Evolutionary conservation across 2,888 invertebrate genomes (phyloP).

Genomic region (Dynastes tityus): DNA sequence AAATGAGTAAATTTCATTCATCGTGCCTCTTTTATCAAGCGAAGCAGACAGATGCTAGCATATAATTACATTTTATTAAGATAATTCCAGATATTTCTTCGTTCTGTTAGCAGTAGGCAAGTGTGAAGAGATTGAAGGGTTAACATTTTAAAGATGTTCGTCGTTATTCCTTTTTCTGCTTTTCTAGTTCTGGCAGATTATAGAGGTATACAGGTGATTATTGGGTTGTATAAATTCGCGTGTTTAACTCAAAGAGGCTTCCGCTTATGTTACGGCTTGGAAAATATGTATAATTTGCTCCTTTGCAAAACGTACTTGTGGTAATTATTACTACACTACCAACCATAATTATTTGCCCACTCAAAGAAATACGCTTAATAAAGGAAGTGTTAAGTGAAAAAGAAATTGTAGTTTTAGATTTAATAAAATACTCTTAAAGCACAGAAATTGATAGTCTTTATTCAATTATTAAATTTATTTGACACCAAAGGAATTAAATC

Average conservation of each 20-base stretch:
- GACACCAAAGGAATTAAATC: no score
- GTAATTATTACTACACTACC: no score
- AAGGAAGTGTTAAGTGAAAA: no score
- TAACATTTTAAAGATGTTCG: constrained; percentile 6
- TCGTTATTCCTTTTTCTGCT: not conserved
- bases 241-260: not conserved
- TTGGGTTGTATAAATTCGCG: not conserved
- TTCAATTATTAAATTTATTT: no score
- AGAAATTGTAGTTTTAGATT: no score
- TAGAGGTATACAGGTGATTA: not conserved
- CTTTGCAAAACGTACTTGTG: no score
- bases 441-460: no score
- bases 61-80: constrained; percentile 17
- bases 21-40: not conserved
- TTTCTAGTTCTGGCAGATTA: not conserved
- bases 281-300: not conserved
- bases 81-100: constrained; percentile 10
- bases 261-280: not conserved
- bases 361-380: no score
- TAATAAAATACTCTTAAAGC: no score
- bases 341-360: no score
- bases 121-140: not conserved
- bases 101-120: not conserved
- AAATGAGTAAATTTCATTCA: not conserved
- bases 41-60: constrained; percentile 16